Evolutionary conservation across 2,113 vertebrate genomes (phyloP).

Genomic region (Lepus europaeus): DNA sequence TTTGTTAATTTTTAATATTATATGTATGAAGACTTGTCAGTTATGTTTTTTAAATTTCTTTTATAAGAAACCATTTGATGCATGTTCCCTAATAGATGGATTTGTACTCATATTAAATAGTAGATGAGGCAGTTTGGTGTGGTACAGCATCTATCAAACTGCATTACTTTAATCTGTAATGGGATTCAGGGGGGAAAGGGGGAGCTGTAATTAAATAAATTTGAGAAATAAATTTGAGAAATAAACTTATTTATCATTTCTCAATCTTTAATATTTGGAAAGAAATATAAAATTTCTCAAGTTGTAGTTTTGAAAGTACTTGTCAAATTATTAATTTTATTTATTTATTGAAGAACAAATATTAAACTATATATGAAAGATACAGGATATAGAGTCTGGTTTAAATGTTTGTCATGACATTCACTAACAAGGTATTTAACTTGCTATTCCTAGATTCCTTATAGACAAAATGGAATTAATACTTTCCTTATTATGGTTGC

Average conservation of each 20-base stretch:
- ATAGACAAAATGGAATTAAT: not conserved
- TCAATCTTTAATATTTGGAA: not conserved
- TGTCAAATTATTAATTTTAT: not conserved
- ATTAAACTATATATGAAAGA: conserved; percentile 42
- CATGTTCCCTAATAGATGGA: too few relatives aligned
- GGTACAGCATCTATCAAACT: too few relatives aligned
- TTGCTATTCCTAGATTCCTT: not conserved
- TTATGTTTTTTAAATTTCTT: too few relatives aligned
- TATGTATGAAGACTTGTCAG: too few relatives aligned
- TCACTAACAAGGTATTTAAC: conserved; percentile 3
- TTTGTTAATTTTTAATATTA: too few relatives aligned
- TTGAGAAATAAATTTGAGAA: too few relatives aligned
- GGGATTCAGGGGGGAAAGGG: too few relatives aligned
- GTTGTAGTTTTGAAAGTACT: not conserved
- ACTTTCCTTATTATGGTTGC: not conserved
- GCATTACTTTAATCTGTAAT: too few relatives aligned
- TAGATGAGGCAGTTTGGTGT: too few relatives aligned
- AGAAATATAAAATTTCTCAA: conserved; percentile 23
- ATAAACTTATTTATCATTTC: not conserved
- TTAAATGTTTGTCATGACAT: not conserved
- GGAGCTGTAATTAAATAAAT: too few relatives aligned
- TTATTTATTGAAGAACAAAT: not conserved
- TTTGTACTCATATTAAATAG: too few relatives aligned
- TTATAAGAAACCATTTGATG: too few relatives aligned
- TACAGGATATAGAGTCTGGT: not conserved